Conservation (phyloP, 1,140 invertebrate genomes). For the Wiebesia pumilae region DNA sequence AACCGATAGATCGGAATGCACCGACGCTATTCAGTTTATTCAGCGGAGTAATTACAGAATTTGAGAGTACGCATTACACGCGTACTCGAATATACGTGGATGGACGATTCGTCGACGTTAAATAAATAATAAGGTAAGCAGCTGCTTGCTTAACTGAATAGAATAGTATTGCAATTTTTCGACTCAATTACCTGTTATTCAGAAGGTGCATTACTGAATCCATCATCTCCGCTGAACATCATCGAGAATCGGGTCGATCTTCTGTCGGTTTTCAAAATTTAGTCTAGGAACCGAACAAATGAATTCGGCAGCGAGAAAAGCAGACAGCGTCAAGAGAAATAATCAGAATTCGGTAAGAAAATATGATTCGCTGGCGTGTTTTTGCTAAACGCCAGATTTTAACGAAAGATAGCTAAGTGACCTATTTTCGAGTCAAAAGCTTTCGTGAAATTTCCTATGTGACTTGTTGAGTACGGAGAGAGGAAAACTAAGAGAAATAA, state of each 20-base stretch:
- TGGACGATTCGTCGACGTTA: neutral
- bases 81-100: neutral
- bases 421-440: neutral
- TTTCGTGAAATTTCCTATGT: neutral
- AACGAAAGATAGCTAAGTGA: neutral
- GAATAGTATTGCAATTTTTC: neutral
- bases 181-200: neutral
- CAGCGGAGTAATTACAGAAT: constrained; percentile 9
- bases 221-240: neutral
- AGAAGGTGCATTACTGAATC: neutral
- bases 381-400: neutral
- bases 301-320: neutral
- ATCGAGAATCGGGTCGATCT: too few species aligned
- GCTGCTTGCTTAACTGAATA: neutral
- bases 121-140: constrained; percentile 15
- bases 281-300: neutral
- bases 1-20: neutral
- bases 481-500: neutral
- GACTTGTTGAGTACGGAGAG: neutral
- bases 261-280: neutral
- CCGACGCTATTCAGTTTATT: neutral
- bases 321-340: neutral
- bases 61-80: neutral
- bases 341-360: neutral
- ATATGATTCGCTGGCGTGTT: neutral